Percentiles rank a stretch among this genome's conserved stretches.
phyloP scores from a whole-genome alignment of 1,140 invertebrate species.

The Brachionus rotundiformis region DNA sequence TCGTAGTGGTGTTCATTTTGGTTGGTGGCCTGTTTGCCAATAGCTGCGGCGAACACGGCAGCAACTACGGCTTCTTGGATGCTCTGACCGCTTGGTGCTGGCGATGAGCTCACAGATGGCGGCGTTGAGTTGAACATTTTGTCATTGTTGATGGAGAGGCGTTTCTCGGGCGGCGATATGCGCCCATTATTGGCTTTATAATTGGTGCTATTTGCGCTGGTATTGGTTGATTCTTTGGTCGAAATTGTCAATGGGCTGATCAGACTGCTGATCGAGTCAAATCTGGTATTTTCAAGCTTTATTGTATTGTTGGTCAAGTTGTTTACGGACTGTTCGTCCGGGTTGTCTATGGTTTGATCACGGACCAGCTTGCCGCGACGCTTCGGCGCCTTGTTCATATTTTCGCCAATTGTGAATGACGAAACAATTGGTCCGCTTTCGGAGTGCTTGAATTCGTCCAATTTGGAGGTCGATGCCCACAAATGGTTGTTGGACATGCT shows the following conservation, averaged over 20 bases:
- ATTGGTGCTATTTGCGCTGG: neutral
- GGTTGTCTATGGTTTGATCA: slow-evolving; percentile 34
- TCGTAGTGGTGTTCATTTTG: neutral
- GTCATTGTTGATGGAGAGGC: slow-evolving; percentile 3
- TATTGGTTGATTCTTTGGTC: neutral
- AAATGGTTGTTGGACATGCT: neutral
- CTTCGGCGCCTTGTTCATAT: neutral
- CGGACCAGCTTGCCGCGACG: slow-evolving; percentile 23
- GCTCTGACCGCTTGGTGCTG: neutral
- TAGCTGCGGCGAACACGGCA: neutral
- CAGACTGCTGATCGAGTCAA: slow-evolving; percentile 41
- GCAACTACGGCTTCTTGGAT: neutral
- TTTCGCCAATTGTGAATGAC: neutral
- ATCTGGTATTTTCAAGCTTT: slow-evolving; percentile 10
- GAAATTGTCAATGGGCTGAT: slow-evolving; percentile 22
- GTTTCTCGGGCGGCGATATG: slow-evolving; percentile 29
- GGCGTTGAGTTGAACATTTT: neutral
- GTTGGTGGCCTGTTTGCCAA: neutral
- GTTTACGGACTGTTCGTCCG: neutral
- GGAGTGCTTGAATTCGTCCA: neutral
- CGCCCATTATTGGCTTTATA: too few relatives aligned
- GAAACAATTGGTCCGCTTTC: neutral
- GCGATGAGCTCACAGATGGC: neutral
- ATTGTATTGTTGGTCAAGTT: slow-evolving; percentile 6
- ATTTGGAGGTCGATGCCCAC: slow-evolving; percentile 12